Evolutionary conservation across 2,797 vertebrate species (phyloP), one percentile per base, ranked within the genome.

Genomic region (Chloroceryle amazona): DNA sequence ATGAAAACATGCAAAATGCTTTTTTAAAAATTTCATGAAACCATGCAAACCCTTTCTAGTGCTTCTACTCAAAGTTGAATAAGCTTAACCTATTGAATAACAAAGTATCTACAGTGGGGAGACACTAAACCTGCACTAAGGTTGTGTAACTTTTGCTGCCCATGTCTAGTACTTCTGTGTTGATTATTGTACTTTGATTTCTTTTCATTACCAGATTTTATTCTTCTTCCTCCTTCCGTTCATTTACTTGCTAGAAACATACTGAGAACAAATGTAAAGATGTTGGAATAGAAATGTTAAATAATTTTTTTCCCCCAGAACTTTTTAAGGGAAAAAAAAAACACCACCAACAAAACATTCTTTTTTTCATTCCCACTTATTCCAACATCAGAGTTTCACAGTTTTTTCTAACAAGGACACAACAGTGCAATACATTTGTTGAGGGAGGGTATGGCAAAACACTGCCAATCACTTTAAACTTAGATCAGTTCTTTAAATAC

Each of bases 221-320:
- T 5, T 71, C 5, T 57, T 29, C 12, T 65, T 76, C 21, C 10
- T 51, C 6, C 2, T 92, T 57, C 21, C 4, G 3, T 44, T 71
- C 9, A 37, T 57, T 61, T 75, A 20, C 42, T 63, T 51, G 3
- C 21, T 73, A 62, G n/a, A 86, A 83, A 46, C 22, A 54, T 2
- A 29, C 9, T 33, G 35, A 87, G 51, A 55, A 33, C 3, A 74
- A 70, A 86, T 11, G 0, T 35, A 89, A 81, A 54, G 37, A 41
- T 1, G 8, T 26, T 31, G 22, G 23, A 89, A 84, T 3, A 68
- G 2, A 57, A 76, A 68, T 8, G 14, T 51, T 72, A 79, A 72
- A 54, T 49, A 54, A 54, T 51, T 21, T 0, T 0, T 54, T 75
- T 88, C 28, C 9, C 10, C 5, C 8, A 60, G 31, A n/a, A 16